Percentiles rank a stretch among this genome's conserved stretches.
phyloP scores from a whole-genome alignment of 2,113 vertebrate species.

The Catagonus wagneri region DNA sequence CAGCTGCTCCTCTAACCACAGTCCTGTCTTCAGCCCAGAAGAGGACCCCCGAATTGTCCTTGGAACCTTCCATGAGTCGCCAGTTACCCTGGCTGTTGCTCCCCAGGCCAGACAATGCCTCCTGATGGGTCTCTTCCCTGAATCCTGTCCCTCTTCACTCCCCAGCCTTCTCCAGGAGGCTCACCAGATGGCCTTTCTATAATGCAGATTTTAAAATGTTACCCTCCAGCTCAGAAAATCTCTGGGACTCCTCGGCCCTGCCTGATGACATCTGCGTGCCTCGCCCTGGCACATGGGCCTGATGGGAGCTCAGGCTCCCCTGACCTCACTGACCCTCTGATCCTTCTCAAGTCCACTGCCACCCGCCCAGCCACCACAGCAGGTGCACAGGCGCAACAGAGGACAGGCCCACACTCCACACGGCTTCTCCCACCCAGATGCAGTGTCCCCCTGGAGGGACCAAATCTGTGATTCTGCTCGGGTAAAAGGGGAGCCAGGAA shows the following conservation, averaged over 20 bases:
- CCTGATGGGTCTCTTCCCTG: background rate
- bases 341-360: background rate
- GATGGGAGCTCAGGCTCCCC: background rate
- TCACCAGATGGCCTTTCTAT: background rate
- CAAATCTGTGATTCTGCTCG: background rate
- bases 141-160: too few species aligned
- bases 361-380: background rate
- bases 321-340: background rate
- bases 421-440: background rate
- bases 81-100: background rate
- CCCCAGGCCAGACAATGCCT: background rate
- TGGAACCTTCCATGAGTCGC: background rate
- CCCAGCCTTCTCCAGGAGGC: rapidly evolving
- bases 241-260: background rate
- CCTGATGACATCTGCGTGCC: background rate
- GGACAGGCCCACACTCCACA: rapidly evolving
- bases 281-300: background rate
- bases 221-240: background rate
- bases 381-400: background rate
- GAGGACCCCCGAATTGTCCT: background rate
- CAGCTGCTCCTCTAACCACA: background rate
- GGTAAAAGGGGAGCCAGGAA: background rate
- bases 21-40: background rate
- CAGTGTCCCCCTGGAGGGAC: background rate
- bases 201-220: background rate